Conservation (phyloP, 2,888 invertebrate species). For the Chydorus sphaericus region DNA sequence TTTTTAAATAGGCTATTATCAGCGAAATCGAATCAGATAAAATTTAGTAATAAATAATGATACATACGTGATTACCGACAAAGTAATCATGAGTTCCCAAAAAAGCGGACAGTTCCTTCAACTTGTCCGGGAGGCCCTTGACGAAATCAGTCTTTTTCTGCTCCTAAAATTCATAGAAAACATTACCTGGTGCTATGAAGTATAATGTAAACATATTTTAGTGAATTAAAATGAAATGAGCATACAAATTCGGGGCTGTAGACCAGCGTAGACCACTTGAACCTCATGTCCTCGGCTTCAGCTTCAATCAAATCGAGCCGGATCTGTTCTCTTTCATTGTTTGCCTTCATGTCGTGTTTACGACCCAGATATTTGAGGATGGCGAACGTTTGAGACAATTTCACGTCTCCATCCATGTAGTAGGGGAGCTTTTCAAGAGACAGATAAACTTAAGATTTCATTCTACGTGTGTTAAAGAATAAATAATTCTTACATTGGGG, state of each 20-base stretch:
- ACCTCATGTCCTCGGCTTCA: conserved; percentile 29
- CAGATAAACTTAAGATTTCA: not conserved
- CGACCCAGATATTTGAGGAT: conserved; percentile 31
- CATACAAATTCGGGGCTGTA: conserved; percentile 28
- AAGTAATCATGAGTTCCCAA: conserved; percentile 29
- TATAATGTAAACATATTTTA: no score
- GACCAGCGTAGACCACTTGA: conserved; percentile 26
- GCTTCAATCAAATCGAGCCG: conserved; percentile 29
- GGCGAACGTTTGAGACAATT: conserved; percentile 31
- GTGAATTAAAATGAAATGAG: no score
- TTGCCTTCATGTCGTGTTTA: conserved; percentile 31
- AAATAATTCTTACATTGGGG: conserved; percentile 26
- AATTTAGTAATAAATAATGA: not conserved
- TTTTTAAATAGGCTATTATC: no score
- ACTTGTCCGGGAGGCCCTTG: conserved; percentile 23
- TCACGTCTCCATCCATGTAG: conserved; percentile 31
- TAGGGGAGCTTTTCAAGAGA: conserved; percentile 36
- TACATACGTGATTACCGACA: conserved; percentile 29
- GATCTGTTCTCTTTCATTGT: conserved; percentile 26
- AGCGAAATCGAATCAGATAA: no score
- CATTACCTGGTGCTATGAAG: not conserved
- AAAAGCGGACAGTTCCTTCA: conserved; percentile 27
- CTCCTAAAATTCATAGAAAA: conserved; percentile 24
- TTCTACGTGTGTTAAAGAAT: not conserved
- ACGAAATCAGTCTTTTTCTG: conserved; percentile 26